These are phyloP conservation scores for Anas platyrhynchos DNA, from an alignment of 2,113 vertebrate species.

Conservation along the genomic window DNA sequence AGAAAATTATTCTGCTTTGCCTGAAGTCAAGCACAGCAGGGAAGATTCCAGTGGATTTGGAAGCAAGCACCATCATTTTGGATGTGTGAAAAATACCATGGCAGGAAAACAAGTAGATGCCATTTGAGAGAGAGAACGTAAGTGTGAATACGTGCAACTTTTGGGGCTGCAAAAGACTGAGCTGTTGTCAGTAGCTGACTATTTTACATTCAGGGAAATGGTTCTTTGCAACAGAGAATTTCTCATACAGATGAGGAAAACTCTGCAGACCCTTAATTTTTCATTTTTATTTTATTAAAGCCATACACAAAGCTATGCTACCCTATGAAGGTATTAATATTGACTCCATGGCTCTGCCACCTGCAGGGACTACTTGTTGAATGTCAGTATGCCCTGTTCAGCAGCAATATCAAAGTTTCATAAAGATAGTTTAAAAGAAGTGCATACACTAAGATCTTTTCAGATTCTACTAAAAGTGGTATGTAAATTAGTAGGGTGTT, in stretches of 20 bases:
- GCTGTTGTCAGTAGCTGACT: background rate
- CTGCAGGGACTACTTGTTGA: background rate
- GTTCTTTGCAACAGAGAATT: background rate
- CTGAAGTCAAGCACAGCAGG: background rate
- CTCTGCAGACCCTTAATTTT: background rate
- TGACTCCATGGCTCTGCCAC: background rate
- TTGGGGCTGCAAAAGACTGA: background rate
- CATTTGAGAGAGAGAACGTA: background rate
- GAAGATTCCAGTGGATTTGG: background rate
- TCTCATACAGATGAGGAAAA: background rate
- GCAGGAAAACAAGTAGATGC: background rate
- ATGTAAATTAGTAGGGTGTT: background rate
- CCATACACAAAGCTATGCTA: background rate
- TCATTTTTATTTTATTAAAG: background rate
- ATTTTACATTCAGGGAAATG: background rate
- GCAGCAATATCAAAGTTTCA: background rate
- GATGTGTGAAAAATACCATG: background rate
- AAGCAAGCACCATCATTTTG: accelerated
- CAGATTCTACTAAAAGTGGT: background rate
- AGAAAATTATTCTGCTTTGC: background rate
- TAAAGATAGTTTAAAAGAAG: background rate
- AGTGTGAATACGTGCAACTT: background rate
- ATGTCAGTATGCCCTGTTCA: background rate
- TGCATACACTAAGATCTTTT: background rate
- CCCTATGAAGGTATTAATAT: background rate